phyloP scores from a whole-genome alignment of 2,113 vertebrate species.

The Riparia riparia region DNA sequence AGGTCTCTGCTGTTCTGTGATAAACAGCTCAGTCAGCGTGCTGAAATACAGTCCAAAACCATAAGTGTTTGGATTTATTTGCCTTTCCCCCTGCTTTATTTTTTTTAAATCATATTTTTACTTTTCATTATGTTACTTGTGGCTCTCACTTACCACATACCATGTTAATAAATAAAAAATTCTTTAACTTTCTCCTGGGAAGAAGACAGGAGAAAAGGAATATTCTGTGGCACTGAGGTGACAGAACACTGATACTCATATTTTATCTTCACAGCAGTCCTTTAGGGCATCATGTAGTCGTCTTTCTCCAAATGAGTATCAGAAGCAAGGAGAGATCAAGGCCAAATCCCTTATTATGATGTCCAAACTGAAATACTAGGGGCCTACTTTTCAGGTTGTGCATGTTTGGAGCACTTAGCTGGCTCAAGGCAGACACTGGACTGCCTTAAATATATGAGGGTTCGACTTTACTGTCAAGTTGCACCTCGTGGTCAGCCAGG shows the following conservation, averaged over 20 bases:
- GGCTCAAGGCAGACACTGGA: neutral
- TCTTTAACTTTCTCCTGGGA: neutral
- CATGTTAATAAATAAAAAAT: neutral
- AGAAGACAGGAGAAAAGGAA: neutral
- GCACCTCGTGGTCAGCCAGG: neutral
- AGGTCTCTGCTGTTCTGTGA: neutral
- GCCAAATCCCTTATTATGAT: neutral
- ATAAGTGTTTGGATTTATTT: neutral
- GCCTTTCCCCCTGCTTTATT: accelerated
- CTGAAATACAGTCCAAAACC: neutral
- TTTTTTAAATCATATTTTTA: neutral
- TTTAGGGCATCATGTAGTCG: accelerated
- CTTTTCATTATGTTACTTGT: neutral
- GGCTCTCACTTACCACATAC: neutral
- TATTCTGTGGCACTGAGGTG: neutral
- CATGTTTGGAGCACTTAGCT: neutral
- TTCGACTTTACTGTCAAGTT: neutral
- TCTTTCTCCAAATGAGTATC: neutral
- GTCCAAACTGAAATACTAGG: neutral
- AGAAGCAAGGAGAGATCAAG: neutral
- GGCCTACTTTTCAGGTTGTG: neutral
- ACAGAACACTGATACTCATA: neutral
- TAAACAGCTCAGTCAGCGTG: neutral
- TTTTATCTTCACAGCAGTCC: neutral
- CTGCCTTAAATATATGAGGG: neutral